These are phyloP conservation scores for Paracyprichromis sp. DNA, from an alignment of 2,113 vertebrate genomes.

Conservation along the genomic window DNA sequence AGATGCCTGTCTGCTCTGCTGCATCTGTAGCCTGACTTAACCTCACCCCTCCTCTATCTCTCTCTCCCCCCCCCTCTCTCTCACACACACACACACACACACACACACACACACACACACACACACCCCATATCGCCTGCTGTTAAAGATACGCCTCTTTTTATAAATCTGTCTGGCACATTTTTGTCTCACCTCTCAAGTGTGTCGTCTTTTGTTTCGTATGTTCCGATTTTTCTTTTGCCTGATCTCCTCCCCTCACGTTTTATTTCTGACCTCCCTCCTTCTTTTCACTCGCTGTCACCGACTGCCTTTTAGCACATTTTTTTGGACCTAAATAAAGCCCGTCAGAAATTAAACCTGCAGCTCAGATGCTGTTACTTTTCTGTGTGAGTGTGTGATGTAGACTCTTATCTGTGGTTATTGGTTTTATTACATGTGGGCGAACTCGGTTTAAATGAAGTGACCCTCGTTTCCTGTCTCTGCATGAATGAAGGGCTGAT, in stretches of 20 bases:
- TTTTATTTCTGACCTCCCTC: not conserved
- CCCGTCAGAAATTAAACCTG: not conserved
- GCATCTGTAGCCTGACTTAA: conserved; percentile 38
- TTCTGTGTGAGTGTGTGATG: not conserved
- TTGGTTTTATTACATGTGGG: not conserved
- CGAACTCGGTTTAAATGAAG: not conserved
- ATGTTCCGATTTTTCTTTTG: not conserved
- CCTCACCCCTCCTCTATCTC: not conserved
- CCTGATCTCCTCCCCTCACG: rapidly evolving
- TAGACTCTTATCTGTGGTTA: not conserved
- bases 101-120: not conserved
- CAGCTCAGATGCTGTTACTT: not conserved
- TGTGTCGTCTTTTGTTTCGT: not conserved
- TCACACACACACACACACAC: not conserved
- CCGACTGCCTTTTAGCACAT: not conserved
- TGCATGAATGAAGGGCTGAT: no score
- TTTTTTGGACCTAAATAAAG: not conserved
- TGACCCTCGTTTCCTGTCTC: no score
- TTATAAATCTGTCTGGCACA: conserved; percentile 1
- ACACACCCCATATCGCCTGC: not conserved
- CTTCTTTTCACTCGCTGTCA: not conserved
- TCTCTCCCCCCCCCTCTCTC: rapidly evolving
- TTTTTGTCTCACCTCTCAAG: not conserved
- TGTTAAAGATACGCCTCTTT: conserved; percentile 2
- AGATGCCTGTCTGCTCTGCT: conserved; percentile 53